Conservation (phyloP, 2,797 vertebrate species). For the Lycodopsis pacificus region DNA sequence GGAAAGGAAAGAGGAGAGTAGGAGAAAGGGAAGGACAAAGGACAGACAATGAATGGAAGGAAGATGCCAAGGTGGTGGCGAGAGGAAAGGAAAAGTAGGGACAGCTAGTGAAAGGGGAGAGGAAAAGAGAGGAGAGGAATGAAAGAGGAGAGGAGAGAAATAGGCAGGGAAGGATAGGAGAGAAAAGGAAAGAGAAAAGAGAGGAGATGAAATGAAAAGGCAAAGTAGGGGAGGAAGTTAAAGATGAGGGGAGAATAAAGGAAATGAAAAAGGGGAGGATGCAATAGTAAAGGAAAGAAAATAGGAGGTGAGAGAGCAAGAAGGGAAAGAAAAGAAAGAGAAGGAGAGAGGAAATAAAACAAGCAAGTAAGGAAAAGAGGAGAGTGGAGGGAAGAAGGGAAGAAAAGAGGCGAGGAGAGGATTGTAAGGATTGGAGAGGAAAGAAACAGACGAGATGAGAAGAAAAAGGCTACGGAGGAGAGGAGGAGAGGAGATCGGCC, state of each 20-base stretch:
- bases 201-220: background rate
- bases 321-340: background rate
- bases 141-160: background rate
- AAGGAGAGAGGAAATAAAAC: background rate
- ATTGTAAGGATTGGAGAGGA: background rate
- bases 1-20: background rate
- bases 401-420: background rate
- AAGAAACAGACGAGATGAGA: background rate
- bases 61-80: too few species aligned
- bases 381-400: background rate
- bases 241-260: too few species aligned
- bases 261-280: background rate
- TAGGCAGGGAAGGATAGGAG: background rate
- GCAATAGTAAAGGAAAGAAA: too few species aligned
- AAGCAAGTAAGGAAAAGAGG: background rate
- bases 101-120: background rate
- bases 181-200: background rate
- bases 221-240: background rate
- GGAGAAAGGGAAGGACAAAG: background rate
- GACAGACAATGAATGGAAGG: too few species aligned
- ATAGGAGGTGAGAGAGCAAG: background rate
- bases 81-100: background rate
- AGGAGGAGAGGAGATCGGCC: background rate
- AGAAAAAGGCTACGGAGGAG: background rate
- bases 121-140: background rate